These are phyloP conservation scores for Parazoanthus darwini DNA, from an alignment of 92 coral and sea anemone genomes.

Conservation along the genomic window DNA sequence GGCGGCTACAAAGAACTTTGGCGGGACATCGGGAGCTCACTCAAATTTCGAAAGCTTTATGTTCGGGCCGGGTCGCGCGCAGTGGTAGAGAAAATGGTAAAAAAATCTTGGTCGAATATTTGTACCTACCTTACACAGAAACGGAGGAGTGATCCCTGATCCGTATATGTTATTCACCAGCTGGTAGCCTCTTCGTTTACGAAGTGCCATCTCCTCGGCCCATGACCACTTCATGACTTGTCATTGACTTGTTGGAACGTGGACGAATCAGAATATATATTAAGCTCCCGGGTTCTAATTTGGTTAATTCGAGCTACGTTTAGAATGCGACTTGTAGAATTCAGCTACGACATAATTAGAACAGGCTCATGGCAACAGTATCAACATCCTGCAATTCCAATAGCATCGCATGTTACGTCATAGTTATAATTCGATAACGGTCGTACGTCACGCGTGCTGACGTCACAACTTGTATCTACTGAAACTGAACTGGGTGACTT, in stretches of 20 bases:
- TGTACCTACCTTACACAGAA: conserved; percentile 14
- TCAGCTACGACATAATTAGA: conserved; percentile 7
- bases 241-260: not conserved
- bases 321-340: not conserved
- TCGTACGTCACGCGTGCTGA: conserved; percentile 3
- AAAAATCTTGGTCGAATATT: too few species aligned
- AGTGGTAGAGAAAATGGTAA: not conserved
- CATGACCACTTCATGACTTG: conserved; percentile 23
- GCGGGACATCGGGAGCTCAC: too few species aligned
- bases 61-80: not conserved
- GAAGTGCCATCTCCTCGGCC: conserved; percentile 27
- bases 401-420: not conserved
- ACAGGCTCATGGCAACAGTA: not conserved
- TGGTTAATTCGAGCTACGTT: not conserved
- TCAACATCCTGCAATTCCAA: not conserved
- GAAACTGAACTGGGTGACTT: too few species aligned
- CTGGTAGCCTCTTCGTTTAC: conserved; percentile 17
- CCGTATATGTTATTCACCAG: conserved; percentile 40
- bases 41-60: not conserved
- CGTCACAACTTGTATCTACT: not conserved
- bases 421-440: not conserved
- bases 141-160: not conserved
- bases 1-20: too few species aligned
- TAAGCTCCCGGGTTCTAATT: conserved; percentile 1
- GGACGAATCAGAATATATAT: not conserved